Evolutionary conservation across 2,113 vertebrate species (phyloP).

Genomic region (Rhea americana): DNA sequence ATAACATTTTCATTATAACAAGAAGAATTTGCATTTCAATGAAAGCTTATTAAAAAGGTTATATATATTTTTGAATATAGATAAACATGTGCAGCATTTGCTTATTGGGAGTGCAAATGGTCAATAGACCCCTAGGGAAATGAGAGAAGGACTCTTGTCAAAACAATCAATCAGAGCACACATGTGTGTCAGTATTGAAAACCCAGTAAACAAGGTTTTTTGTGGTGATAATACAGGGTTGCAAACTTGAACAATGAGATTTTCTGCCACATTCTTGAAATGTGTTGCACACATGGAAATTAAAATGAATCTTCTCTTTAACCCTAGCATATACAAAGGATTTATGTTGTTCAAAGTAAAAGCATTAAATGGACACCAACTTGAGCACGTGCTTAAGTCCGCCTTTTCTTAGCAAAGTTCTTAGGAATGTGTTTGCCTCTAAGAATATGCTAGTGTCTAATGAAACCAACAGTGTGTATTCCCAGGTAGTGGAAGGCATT

Average conservation of each 20-base stretch:
- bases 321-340: not conserved
- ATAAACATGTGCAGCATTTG: not conserved
- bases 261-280: conserved; percentile 33
- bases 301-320: conserved; percentile 49
- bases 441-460: conserved; percentile 23
- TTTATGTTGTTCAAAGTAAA: conserved; percentile 54
- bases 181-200: not conserved
- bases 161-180: not conserved
- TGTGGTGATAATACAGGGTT: not conserved
- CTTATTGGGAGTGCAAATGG: not conserved
- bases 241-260: conserved; percentile 30
- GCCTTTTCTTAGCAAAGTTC: conserved; percentile 27
- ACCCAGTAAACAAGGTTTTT: not conserved
- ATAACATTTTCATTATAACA: not conserved
- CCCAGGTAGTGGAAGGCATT: conserved; percentile 22
- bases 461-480: not conserved
- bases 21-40: not conserved
- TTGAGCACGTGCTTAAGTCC: conserved; percentile 42
- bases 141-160: not conserved
- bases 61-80: not conserved
- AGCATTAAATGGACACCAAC: conserved; percentile 30
- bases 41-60: not conserved
- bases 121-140: not conserved
- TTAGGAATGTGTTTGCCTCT: conserved; percentile 55
- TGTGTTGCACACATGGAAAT: not conserved